These are phyloP conservation scores for Diachasma alloeum DNA, from an alignment of 1,140 invertebrate genomes.

Conservation along the genomic window DNA sequence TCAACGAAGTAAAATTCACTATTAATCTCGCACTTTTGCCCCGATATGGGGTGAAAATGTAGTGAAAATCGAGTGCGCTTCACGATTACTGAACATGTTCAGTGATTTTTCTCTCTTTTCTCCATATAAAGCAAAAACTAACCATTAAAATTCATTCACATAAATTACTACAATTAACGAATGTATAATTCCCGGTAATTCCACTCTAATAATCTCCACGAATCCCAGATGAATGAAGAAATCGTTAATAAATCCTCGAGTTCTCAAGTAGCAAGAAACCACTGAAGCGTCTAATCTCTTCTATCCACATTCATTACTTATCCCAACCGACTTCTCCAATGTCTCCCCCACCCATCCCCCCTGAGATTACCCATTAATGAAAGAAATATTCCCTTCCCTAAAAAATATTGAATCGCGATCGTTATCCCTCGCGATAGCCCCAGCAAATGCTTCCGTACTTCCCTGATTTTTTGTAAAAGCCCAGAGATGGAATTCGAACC, in stretches of 20 bases:
- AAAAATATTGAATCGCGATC: not conserved
- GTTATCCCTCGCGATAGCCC: not conserved
- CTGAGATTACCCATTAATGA: not conserved
- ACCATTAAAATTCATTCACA: too few species aligned
- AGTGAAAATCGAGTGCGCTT: too few species aligned
- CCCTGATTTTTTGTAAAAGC: not conserved
- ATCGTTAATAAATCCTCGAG: conserved; percentile 52
- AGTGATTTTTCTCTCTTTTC: too few species aligned
- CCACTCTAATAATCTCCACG: not conserved
- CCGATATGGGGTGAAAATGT: too few species aligned
- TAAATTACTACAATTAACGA: too few species aligned
- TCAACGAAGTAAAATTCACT: too few species aligned
- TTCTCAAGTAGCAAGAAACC: conserved; percentile 38
- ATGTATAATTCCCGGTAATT: not conserved
- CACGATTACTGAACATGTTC: too few species aligned
- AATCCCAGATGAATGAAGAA: conserved; percentile 25
- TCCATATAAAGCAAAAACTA: too few species aligned
- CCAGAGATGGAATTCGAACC: not conserved
- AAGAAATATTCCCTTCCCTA: not conserved
- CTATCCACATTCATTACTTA: conserved; percentile 54
- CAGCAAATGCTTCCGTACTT: not conserved
- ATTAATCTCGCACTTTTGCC: too few species aligned
- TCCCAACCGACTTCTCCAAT: conserved; percentile 24
- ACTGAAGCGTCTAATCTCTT: conserved; percentile 53
- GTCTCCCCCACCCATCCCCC: not conserved